Base-by-base conservation (phyloP, 2,113 vertebrate genomes). In the Notothenia rossii region DNA sequence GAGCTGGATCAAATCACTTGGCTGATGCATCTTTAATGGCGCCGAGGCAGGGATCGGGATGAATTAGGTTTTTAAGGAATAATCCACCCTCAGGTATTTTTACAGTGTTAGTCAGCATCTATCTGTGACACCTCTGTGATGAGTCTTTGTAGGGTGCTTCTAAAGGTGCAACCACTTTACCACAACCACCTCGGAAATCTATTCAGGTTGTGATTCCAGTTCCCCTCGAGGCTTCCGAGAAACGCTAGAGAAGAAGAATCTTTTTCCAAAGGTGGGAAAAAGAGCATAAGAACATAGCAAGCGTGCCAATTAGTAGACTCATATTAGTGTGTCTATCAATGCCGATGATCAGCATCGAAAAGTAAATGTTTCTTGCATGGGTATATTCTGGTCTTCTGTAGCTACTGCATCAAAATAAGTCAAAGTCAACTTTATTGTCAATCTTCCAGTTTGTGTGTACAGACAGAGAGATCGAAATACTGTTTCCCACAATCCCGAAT, bases 1-100 rank as follows among this genome's bases (percentile, higher is more conserved):
- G 29, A 55, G 40, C 58, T 72, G 79, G 81, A 92, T 93, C 87
- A 89, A 88, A 88, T 73, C 65, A 51, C 29, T 3, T 36, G 67
- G 70, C 13, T 53, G 68, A 87, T 87, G 40, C 75, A 90, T 85
- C 85, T 88, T 88, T 91, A 81, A 92, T 90, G 77, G 72, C 0
- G 14, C 66, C 73, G 13, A 56, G 76, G 62, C 76, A 81, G 66
- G 72, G 56, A 55, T 86, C 81, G 84, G 71, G 65, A 86, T 80
- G 83, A 69, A 86, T 91, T 85, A 89, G 40, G 11, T 67, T 79
- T 84, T 86, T 77, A 79, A 85, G 51, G 74, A 75, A 67, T 75
- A 77, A 81, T 84, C 65, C 58, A 53, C 74, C 59, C 62, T 74
- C 77, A 72, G 80, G 69, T 89, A 75, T 64, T 72, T 72, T 67